Base-by-base conservation (phyloP, 2,888 invertebrate genomes). In the Agrotis clavis region DNA sequence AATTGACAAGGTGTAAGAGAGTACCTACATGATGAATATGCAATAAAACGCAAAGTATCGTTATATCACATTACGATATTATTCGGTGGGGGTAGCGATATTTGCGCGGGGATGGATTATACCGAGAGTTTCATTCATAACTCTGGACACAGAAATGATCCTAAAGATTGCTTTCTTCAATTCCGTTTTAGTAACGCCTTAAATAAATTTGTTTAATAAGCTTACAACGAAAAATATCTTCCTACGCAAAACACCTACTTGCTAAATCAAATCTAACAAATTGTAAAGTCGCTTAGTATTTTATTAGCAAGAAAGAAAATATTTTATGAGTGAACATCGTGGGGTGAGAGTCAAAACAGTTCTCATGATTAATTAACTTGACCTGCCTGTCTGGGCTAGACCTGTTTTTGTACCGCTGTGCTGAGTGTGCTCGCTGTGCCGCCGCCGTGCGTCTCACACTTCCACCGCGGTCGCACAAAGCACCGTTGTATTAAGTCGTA, bases 401-500 rank as follows among this genome's bases (percentile, higher is more conserved):
- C 18, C 9, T 54, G 41, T 48, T 62, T 35, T 18, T 30, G 56
- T 56, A n/a, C n/a, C 56, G 30, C 5, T 35, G 56, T 35, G 13
- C 16, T 16, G 47, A 41, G 11, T 41, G 41, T 41, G 41, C 41
- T 41, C 9, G 41, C 41, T 11, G 41, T 11, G 11, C 41, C 41
- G 35, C 25, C 45, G 13, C 56, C 70, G 53, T 61, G 45, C 74
- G 72, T 66, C 65, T 65, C 59, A 70, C 56, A 68, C 76, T 75
- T 72, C 48, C 60, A 56, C 63, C 75, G 41, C 57, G 47, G 66
- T 48, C 68, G 72, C 70, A 84, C 79, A 86, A 84, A 86, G 81
- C 68, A 82, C 84, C 87, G 82, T 90, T 91, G 90, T 92, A 93
- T 94, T 92, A 92, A 91, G 90, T 90, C 91, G 89, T 93, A 93